These are phyloP conservation scores for Pachypsylla venusta DNA, from an alignment of 1,140 invertebrate species.

Conservation along the genomic window DNA sequence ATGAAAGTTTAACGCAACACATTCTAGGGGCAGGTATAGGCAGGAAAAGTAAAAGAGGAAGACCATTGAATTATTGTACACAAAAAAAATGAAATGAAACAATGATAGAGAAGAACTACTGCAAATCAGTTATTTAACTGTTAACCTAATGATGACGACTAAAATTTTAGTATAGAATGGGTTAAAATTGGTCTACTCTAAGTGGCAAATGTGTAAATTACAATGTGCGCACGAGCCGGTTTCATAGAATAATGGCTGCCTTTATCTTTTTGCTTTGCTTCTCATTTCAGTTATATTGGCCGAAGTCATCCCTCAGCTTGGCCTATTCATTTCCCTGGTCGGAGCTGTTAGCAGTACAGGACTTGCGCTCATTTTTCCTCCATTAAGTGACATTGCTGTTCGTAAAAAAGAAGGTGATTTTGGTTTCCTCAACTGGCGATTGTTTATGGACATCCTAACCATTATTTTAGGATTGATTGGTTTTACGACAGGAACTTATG, in stretches of 20 bases:
- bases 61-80: no score
- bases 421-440: conserved; percentile 13
- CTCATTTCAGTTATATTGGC: conserved; percentile 52
- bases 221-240: no score
- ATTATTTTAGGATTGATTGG: conserved; percentile 15
- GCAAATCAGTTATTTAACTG: no score
- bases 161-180: no score
- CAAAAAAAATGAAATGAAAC: no score
- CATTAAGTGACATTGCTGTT: conserved; percentile 34
- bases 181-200: no score
- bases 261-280: conserved; percentile 11
- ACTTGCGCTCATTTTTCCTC: conserved; percentile 74
- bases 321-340: conserved; percentile 76
- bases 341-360: conserved; percentile 76
- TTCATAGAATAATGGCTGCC: conserved; percentile 39
- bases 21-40: no score
- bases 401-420: conserved; percentile 16
- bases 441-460: conserved; percentile 15
- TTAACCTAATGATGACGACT: no score
- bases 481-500: conserved; percentile 16
- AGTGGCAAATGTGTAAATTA: no score
- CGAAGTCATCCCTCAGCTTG: conserved; percentile 62
- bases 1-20: no score
- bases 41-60: no score
- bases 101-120: no score